Conservation (phyloP, 2,888 invertebrate species). For the Sicus ferrugineus region DNA sequence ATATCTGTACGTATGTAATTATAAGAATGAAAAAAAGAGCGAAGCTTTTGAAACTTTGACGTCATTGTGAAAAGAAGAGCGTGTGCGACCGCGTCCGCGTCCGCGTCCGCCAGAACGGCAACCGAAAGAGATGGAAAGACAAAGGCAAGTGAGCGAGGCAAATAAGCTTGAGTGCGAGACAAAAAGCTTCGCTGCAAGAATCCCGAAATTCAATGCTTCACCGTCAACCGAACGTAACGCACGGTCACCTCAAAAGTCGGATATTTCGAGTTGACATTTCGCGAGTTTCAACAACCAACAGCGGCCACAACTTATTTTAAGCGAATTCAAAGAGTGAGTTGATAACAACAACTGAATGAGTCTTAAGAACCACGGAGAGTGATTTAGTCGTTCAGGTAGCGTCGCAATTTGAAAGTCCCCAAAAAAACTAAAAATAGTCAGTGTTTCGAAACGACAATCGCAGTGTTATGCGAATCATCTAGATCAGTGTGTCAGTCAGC, state of each 20-base stretch:
- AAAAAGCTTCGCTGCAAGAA: constrained; percentile 16
- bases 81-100: too few relatives aligned
- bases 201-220: constrained; percentile 18
- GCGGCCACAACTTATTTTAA: too few relatives aligned
- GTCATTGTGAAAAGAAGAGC: constrained; percentile 10
- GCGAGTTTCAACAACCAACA: background rate
- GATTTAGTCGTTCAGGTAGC: too few relatives aligned
- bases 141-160: background rate
- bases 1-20: background rate
- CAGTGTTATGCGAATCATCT: background rate
- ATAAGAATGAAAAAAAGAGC: background rate
- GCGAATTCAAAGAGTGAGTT: too few relatives aligned
- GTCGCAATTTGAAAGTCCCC: too few relatives aligned
- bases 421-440: too few relatives aligned
- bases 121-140: background rate
- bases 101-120: too few relatives aligned
- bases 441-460: too few relatives aligned
- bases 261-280: background rate
- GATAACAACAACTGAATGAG: too few relatives aligned
- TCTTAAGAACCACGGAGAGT: too few relatives aligned
- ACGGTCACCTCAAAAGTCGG: constrained; percentile 4
- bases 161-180: background rate
- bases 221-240: constrained; percentile 16
- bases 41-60: constrained; percentile 8
- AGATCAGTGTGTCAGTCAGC: constrained; percentile 8